Base-by-base conservation (phyloP, 2,888 invertebrate genomes). In the Uloborus plumipes region DNA sequence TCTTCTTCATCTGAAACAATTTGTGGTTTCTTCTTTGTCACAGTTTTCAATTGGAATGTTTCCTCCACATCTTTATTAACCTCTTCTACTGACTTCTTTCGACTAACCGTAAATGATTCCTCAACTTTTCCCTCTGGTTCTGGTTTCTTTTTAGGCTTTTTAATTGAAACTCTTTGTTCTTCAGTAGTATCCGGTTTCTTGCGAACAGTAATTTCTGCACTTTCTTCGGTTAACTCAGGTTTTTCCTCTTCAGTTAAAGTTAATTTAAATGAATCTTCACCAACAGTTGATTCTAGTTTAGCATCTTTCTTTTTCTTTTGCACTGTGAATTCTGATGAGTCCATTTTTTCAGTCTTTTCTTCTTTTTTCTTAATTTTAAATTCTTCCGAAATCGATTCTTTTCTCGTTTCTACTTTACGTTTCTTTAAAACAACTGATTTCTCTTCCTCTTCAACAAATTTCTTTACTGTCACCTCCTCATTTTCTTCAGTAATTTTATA, bases 1-100 rank as follows among this genome's bases (percentile, higher is more conserved):
- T 89, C 87, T 82, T 88, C 88, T 59, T 89, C 88, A 87, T 91
- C 91, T 66, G 89, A 88, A 62, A 88, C 88, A 14, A 85, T 74
- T 39, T 86, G 73, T 76, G 89, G 89, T 87, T 90, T 59, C 55
- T 69, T 62, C 64, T 83, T 84, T 0, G 78, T 64, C 7, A 26
- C 39, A 3, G 82, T 69, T 20, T 76, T 79, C 15, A 85, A 31
- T 47, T 75, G 71, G 22, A 85, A 84, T 0, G 81, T 59, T 62
- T 84, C 85, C 53, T 85, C 85, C 16, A 84, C 81, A 62, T 84
- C 84, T 71, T 85, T 84, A n/a, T 64, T 72, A 75, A 78, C 66
- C 64, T 70, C 79, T n/a, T 67, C 31, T 26, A 72, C 31, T 22
- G 58, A 69, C 18, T 84, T 73, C 31, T 80, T 76, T 7, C 61